phyloP scores from a whole-genome alignment of 1,140 invertebrate species.

The Meteorus sp. region DNA sequence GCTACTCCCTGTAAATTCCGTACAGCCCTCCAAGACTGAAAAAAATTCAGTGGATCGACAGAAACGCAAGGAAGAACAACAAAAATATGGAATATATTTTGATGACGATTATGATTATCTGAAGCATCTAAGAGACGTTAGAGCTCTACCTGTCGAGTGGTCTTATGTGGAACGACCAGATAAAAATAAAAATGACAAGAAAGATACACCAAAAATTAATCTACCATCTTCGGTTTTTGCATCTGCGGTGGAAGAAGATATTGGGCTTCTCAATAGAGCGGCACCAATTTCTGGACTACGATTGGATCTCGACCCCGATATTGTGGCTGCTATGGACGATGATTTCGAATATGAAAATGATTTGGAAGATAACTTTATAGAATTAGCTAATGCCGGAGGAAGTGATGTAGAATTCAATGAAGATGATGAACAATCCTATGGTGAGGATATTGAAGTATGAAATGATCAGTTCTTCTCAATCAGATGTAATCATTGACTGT shows the following conservation, averaged over 20 bases:
- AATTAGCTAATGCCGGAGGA: slow-evolving; percentile 71
- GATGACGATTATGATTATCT: slow-evolving; percentile 97
- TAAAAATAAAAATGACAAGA: slow-evolving; percentile 39
- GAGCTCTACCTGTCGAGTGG: slow-evolving; percentile 54
- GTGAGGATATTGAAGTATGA: too few relatives aligned
- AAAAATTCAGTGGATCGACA: slow-evolving; percentile 46
- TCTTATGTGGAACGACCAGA: slow-evolving; percentile 40
- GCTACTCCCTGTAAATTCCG: slow-evolving; percentile 65
- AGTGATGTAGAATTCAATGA: slow-evolving; percentile 33
- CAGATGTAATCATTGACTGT: slow-evolving; percentile 25
- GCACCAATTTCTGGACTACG: slow-evolving; percentile 74
- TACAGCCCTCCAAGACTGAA: slow-evolving; percentile 31
- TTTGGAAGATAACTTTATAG: slow-evolving; percentile 90
- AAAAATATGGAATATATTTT: slow-evolving; percentile 92
- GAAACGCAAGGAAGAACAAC: slow-evolving; percentile 74
- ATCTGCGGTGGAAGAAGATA: slow-evolving; percentile 83
- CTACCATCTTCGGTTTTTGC: slow-evolving; percentile 91
- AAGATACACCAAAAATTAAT: slow-evolving; percentile 59
- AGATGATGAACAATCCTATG: slow-evolving; percentile 44
- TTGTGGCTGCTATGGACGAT: slow-evolving; percentile 90
- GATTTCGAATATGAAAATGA: slow-evolving; percentile 86
- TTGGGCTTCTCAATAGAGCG: slow-evolving; percentile 87
- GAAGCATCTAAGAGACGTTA: slow-evolving; percentile 82
- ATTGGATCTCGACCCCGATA: slow-evolving; percentile 88
- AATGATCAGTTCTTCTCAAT: too few relatives aligned